Evolutionary conservation across 53 echinoderm and acorn worm species (phyloP).

Genomic region (Holothuria scabra): DNA sequence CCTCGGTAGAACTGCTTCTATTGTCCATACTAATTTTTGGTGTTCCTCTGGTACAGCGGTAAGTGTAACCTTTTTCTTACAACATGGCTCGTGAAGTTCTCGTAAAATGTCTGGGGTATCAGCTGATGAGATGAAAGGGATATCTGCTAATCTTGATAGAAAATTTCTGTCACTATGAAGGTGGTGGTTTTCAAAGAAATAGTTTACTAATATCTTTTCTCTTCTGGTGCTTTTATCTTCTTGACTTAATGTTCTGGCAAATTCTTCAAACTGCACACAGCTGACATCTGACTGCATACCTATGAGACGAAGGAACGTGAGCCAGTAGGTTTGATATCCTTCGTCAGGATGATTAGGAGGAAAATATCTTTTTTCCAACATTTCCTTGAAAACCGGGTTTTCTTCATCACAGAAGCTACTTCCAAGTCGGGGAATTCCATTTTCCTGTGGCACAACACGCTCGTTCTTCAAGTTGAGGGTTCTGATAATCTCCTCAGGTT

Average conservation of each 20-base stretch:
- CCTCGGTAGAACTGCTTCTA: not conserved
- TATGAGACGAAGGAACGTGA: not conserved
- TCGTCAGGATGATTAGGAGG: not conserved
- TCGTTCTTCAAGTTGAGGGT: not conserved
- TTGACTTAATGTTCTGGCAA: not conserved
- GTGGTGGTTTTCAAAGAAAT: slow-evolving; percentile 2
- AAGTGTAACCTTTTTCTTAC: not conserved
- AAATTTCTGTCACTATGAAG: not conserved
- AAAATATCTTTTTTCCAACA: not conserved
- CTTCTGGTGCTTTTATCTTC: not conserved
- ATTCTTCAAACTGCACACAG: not conserved
- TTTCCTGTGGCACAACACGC: not conserved
- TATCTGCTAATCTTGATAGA: not conserved
- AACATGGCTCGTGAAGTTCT: slow-evolving; percentile 13
- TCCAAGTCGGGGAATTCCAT: not conserved
- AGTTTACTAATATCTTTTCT: not conserved
- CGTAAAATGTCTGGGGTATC: too few relatives aligned
- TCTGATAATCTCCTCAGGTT: not conserved
- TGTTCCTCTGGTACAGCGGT: not conserved
- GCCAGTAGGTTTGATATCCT: not conserved
- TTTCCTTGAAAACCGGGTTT: slow-evolving; percentile 26
- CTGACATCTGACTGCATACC: slow-evolving; percentile 3
- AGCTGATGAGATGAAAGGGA: slow-evolving; percentile 8
- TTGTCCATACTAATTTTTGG: not conserved
- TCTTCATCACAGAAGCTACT: not conserved